phyloP scores from a whole-genome alignment of 1,140 invertebrate species.

The Asobara japonica region DNA sequence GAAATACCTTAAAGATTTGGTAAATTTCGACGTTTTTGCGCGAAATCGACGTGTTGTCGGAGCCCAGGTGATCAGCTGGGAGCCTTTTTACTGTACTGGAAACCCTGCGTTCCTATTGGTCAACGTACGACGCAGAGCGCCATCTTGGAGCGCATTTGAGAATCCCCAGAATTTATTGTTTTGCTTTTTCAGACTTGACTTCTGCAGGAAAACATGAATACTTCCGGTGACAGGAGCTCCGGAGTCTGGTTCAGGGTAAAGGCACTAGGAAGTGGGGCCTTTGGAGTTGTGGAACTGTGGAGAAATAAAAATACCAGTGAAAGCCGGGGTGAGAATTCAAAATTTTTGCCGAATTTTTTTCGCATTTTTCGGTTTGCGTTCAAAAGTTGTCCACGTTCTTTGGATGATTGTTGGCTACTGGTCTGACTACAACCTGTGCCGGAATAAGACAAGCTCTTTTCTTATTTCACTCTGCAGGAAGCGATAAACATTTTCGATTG shows the following conservation, averaged over 20 bases:
- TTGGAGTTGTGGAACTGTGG: constrained; percentile 75
- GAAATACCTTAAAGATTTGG: not conserved
- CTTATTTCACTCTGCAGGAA: no score
- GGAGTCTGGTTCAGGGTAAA: not conserved
- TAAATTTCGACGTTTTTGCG: not conserved
- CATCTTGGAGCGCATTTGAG: not conserved
- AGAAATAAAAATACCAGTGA: constrained; percentile 67
- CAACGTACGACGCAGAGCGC: not conserved
- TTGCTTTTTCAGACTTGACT: not conserved
- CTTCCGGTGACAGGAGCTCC: not conserved
- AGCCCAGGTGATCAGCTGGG: not conserved
- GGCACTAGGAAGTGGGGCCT: constrained; percentile 71
- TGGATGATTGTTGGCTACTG: not conserved
- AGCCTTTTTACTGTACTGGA: not conserved
- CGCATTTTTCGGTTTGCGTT: not conserved
- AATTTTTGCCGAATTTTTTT: constrained; percentile 30
- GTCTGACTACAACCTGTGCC: no score
- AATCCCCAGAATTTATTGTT: not conserved
- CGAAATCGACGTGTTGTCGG: not conserved
- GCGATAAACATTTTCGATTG: not conserved
- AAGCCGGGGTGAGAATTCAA: constrained; percentile 63
- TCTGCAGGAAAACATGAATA: not conserved
- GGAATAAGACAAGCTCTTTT: no score
- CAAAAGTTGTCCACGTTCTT: not conserved
- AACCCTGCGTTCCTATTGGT: not conserved